Percentiles rank a stretch among this genome's conserved stretches.
phyloP scores from a whole-genome alignment of 2,888 invertebrate species.

The Camptogramma bilineatum region DNA sequence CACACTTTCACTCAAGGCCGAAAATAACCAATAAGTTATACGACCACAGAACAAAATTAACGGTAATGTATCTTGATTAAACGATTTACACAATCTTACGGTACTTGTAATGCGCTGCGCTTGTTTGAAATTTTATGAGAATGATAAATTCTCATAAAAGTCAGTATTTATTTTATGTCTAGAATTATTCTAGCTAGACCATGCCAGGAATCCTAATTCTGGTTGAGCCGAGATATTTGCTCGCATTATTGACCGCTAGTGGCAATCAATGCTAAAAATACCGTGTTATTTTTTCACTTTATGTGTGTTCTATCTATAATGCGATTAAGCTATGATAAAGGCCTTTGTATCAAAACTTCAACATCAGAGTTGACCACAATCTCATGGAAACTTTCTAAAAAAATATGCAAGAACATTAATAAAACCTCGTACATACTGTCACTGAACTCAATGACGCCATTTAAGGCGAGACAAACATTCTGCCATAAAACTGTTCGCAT shows the following conservation, averaged over 20 bases:
- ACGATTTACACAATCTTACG: not conserved
- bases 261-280: too few relatives aligned
- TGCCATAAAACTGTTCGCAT: slow-evolving; percentile 35
- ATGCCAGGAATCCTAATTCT: too few relatives aligned
- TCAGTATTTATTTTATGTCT: too few relatives aligned
- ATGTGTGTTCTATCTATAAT: too few relatives aligned
- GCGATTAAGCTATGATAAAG: not conserved
- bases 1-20: slow-evolving; percentile 79
- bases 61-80: slow-evolving; percentile 20
- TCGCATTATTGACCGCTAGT: too few relatives aligned
- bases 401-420: slow-evolving; percentile 2
- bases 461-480: slow-evolving; percentile 27
- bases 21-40: slow-evolving; percentile 62
- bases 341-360: not conserved
- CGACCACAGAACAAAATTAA: slow-evolving; percentile 45
- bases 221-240: too few relatives aligned
- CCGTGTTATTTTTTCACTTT: too few relatives aligned
- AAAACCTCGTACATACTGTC: slow-evolving; percentile 9
- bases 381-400: not conserved
- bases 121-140: not conserved
- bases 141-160: too few relatives aligned
- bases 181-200: too few relatives aligned
- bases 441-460: slow-evolving; percentile 24
- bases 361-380: not conserved
- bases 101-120: not conserved